These are phyloP conservation scores for Paratilapia polleni DNA, from an alignment of 2,113 vertebrate species.

Conservation along the genomic window DNA sequence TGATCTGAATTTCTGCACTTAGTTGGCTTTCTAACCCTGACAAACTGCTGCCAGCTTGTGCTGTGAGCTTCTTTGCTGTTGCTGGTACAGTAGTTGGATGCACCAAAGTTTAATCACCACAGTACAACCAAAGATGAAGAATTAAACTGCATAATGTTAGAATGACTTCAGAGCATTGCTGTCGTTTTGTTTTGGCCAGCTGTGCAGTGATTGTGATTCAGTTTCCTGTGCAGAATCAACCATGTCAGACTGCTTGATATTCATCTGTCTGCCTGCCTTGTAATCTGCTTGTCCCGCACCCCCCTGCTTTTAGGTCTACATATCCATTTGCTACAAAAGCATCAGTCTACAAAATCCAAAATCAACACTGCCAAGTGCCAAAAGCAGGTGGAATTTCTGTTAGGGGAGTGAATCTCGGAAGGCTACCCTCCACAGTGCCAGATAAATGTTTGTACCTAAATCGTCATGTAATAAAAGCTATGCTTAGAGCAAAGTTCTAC, in stretches of 20 bases:
- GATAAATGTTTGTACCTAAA: background rate
- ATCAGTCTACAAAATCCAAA: background rate
- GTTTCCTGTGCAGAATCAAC: background rate
- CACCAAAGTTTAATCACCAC: background rate
- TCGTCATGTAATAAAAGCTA: background rate
- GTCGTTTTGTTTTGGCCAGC: constrained; percentile 15
- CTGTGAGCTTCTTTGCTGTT: constrained; percentile 12
- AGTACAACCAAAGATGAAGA: constrained; percentile 4
- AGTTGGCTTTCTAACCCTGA: background rate
- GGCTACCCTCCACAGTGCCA: background rate
- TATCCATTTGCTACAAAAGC: background rate
- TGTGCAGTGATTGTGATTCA: background rate
- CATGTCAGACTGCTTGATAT: constrained; percentile 7
- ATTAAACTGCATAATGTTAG: constrained; percentile 12
- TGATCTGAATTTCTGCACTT: no score
- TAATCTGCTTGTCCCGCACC: constrained; percentile 2
- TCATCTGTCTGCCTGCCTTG: background rate
- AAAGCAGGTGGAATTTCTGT: background rate
- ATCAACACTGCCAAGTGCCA: background rate
- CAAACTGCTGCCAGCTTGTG: constrained; percentile 20
- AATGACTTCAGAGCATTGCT: background rate
- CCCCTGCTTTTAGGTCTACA: background rate
- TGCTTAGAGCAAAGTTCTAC: background rate
- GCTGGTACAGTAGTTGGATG: background rate
- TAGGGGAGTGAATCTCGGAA: background rate